Evolutionary conservation across 2,888 invertebrate genomes (phyloP).

Genomic region (Oeneis ivallda): DNA sequence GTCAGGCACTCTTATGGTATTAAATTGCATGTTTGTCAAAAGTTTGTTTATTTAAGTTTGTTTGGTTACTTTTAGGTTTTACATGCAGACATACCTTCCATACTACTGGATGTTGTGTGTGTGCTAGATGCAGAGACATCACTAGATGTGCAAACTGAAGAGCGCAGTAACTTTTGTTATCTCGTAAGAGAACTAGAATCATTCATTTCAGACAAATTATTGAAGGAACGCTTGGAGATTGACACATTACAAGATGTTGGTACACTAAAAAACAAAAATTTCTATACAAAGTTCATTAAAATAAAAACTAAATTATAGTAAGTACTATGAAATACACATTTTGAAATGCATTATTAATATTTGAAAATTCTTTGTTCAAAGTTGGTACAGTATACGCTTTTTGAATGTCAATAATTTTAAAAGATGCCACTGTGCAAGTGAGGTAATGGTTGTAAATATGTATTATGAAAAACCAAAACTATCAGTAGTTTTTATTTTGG

Average conservation of each 20-base stretch:
- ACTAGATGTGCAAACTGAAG: conserved; percentile 85
- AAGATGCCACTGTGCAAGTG: no score
- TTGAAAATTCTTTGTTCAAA: neutral
- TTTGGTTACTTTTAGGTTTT: conserved; percentile 81
- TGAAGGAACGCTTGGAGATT: conserved; percentile 96
- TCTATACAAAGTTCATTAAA: conserved; percentile 97
- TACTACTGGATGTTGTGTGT: conserved; percentile 92
- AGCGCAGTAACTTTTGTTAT: conserved; percentile 88
- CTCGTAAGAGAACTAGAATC: conserved; percentile 91
- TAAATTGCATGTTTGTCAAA: no score
- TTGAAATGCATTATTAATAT: neutral
- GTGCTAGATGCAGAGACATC: conserved; percentile 92
- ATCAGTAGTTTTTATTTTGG: no score
- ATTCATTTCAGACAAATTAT: conserved; percentile 91
- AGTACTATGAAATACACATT: conserved; percentile 71
- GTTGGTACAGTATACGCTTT: no score
- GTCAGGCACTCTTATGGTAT: no score
- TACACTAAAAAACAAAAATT: conserved; percentile 92
- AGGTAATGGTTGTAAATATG: no score
- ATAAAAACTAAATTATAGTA: conserved; percentile 99
- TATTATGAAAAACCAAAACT: no score
- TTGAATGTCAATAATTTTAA: no score
- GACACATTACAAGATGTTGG: conserved; percentile 96
- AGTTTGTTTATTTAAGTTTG: neutral
- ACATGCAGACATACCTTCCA: conserved; percentile 90